Conservation (phyloP, 1,140 invertebrate species). For the Zophobas morio region DNA sequence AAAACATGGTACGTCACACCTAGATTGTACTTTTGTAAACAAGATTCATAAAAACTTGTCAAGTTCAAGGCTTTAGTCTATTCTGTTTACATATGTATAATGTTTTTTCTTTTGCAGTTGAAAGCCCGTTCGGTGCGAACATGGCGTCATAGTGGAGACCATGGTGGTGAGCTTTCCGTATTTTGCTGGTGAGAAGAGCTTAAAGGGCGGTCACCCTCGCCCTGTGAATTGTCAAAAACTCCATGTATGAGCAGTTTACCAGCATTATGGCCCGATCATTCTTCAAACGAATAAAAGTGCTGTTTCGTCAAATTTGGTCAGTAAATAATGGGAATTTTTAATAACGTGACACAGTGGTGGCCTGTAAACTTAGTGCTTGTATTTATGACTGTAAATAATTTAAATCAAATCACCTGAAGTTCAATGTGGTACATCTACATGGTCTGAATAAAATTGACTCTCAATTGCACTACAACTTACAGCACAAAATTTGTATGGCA, state of each 20-base stretch:
- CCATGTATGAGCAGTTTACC: conserved; percentile 57
- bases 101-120: conserved; percentile 72
- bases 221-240: conserved; percentile 50
- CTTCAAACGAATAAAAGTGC: conserved; percentile 49
- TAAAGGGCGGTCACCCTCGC: conserved; percentile 62
- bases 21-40: conserved; percentile 21
- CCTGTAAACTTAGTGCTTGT: conserved; percentile 42
- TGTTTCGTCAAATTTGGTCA: conserved; percentile 3
- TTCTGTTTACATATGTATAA: conserved; percentile 1
- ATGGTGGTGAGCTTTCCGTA: conserved; percentile 80
- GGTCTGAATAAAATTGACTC: conserved; percentile 36
- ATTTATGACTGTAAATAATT: conserved; percentile 43
- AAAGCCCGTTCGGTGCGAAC: conserved; percentile 78
- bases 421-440: conserved; percentile 45
- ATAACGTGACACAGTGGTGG: conserved; percentile 27
- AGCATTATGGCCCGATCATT: conserved; percentile 56
- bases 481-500: conserved; percentile 10
- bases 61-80: conserved; percentile 25
- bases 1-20: conserved; percentile 3
- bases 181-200: conserved; percentile 79
- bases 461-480: conserved; percentile 28
- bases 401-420: conserved; percentile 53
- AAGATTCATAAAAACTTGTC: background rate
- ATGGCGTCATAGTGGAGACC: conserved; percentile 78
- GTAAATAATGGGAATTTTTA: conserved; percentile 33